phyloP scores from a whole-genome alignment of 37 sponge, comb jelly and placozoan species.

The Amphimedon queenslandica region DNA sequence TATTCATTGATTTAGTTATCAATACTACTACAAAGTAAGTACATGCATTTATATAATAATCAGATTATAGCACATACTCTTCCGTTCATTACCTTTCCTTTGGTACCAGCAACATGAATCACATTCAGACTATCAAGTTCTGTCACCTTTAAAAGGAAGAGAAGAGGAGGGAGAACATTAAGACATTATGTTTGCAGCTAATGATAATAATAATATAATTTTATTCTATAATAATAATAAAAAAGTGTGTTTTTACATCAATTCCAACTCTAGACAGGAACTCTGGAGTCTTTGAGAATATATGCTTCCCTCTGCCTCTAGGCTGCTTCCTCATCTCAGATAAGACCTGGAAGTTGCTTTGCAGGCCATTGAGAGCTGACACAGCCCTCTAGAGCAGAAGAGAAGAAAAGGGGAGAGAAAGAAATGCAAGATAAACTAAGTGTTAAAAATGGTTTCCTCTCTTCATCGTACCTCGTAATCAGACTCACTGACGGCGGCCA shows the following conservation, averaged over 20 bases:
- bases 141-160: conserved; percentile 23
- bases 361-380: conserved; percentile 64
- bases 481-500: too few relatives aligned
- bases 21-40: too few relatives aligned
- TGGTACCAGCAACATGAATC: conserved; percentile 83
- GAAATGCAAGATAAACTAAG: too few relatives aligned
- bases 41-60: neutral
- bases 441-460: too few relatives aligned
- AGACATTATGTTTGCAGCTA: too few relatives aligned
- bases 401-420: too few relatives aligned
- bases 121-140: conserved; percentile 53
- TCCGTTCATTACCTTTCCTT: conserved; percentile 70
- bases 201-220: too few relatives aligned
- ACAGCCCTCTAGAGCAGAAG: conserved; percentile 52
- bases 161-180: neutral
- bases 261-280: conserved; percentile 17
- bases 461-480: too few relatives aligned
- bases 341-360: conserved; percentile 44
- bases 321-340: conserved; percentile 8
- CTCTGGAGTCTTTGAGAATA: neutral
- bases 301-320: neutral
- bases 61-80: neutral
- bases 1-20: too few relatives aligned
- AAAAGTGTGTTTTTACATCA: too few relatives aligned
- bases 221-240: too few relatives aligned